Conservation (phyloP, 1,140 invertebrate species). For the Drosophila kepulauana region DNA sequence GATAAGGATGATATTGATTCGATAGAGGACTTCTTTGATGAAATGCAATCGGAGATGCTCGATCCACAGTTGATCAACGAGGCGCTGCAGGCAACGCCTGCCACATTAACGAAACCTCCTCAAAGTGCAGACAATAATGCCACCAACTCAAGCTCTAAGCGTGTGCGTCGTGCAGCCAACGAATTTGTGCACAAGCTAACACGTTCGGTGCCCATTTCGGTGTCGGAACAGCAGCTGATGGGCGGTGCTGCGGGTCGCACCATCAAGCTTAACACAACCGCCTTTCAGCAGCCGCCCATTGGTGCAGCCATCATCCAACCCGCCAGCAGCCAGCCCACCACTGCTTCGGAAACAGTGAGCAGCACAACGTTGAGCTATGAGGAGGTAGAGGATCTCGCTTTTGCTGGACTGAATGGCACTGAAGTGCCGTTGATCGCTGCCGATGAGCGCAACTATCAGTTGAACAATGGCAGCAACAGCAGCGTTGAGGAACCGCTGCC, state of each 20-base stretch:
- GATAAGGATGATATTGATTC: slow-evolving; percentile 5
- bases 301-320: slow-evolving; percentile 9
- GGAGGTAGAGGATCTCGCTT: slow-evolving; percentile 74
- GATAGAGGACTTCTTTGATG: slow-evolving; percentile 74
- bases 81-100: slow-evolving; percentile 48
- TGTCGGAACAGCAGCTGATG: slow-evolving; percentile 66
- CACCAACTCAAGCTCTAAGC: slow-evolving; percentile 2
- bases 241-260: slow-evolving; percentile 65
- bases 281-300: slow-evolving; percentile 64
- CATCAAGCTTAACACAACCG: slow-evolving; percentile 71
- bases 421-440: slow-evolving; percentile 48
- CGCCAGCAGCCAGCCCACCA: background rate
- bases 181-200: slow-evolving; percentile 79
- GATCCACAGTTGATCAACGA: slow-evolving; percentile 80
- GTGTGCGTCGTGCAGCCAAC: slow-evolving; percentile 55
- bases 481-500: slow-evolving; percentile 67
- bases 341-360: background rate
- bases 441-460: slow-evolving; percentile 50
- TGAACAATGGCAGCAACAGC: slow-evolving; percentile 26
- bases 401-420: slow-evolving; percentile 77
- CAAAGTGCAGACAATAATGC: background rate
- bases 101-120: background rate
- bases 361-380: slow-evolving; percentile 55
- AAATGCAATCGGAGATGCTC: slow-evolving; percentile 67
- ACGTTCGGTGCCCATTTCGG: slow-evolving; percentile 69